A percentile compares a stretch with the other conserved stretches of the same genome.
These are phyloP conservation scores for Amniataba percoides DNA, from an alignment of 2,797 vertebrate genomes.

Conservation along the genomic window DNA sequence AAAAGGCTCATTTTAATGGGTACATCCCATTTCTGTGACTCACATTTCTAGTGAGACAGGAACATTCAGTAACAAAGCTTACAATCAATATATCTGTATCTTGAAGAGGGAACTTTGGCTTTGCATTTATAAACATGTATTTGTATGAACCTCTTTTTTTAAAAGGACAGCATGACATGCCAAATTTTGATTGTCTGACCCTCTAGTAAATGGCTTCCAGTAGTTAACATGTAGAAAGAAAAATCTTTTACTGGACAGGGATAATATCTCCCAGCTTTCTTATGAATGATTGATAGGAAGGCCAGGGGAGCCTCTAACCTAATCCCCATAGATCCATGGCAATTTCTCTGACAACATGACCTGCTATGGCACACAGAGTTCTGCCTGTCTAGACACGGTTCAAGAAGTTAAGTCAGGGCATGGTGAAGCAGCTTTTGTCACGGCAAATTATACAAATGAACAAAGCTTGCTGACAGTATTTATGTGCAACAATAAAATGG, in stretches of 20 bases:
- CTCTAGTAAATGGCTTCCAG: conserved; percentile 25
- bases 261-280: conserved; percentile 44
- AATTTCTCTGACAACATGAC: conserved; percentile 50
- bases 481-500: conserved; percentile 41
- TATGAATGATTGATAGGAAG: conserved; percentile 64
- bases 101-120: neutral
- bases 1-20: neutral
- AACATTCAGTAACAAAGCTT: neutral
- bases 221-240: conserved; percentile 30
- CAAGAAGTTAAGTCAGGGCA: conserved; percentile 20
- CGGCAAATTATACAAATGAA: conserved; percentile 38
- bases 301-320: conserved; percentile 45
- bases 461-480: conserved; percentile 28
- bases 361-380: conserved; percentile 11
- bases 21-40: neutral
- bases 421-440: conserved; percentile 22
- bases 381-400: conserved; percentile 23
- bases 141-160: conserved; percentile 1
- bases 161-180: neutral
- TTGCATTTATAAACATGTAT: neutral
- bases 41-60: neutral
- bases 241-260: conserved; percentile 45
- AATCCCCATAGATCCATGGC: conserved; percentile 56
- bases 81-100: neutral
- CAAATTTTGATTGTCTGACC: conserved; percentile 19